Evolutionary conservation across 1,140 invertebrate genomes (phyloP), one percentile per base, ranked within the genome.

Genomic region (Leptinotarsa undecemlineata): DNA sequence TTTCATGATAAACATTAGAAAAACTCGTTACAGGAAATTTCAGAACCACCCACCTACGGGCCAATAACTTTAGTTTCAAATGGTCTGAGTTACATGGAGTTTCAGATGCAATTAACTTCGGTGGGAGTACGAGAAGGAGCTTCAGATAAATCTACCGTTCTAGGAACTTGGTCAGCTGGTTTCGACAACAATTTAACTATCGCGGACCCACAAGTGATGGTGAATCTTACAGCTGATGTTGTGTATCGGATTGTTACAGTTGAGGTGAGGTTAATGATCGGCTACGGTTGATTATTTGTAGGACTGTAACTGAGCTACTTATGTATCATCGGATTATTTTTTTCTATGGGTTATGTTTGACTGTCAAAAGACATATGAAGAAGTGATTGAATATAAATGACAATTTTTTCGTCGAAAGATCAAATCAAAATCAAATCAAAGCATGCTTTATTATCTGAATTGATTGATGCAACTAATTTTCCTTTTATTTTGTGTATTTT

Each of bases 181-280:
- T 88, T 93, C 17, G 86, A 88, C 57, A 90, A 90, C 70, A 88
- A 88, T 1, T 81, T 93, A 13, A 83, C 86, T 11, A 85, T 94
- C n/a, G 86, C 87, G 19, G 89, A 92, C 79, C 87, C 89, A 11
- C 85, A 89, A 63, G 88, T 88, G 20, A 91, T 95, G 84, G 89
- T 87, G 67, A 94, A 94, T 82, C 91, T 92, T 68, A 92, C 92
- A 0, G 93, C 94, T 3, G 89, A 93, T 78, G 91, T 93, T 62
- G 92, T 93, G n/a, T 81, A 81, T 73, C 76, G 78, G 33, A 72
- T 82, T 48, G 81, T 81, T 0, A 78, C 79, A 17, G 78, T 81
- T 48, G 78, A 79, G 75, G 80, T 82, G 72, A 78, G 51, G 20
- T 57, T 48, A 11, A 11, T 11, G 33, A 42, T 42, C 8, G 1